Base-by-base conservation (phyloP, 2,113 vertebrate genomes). In the Emydocephalus ijimae region DNA sequence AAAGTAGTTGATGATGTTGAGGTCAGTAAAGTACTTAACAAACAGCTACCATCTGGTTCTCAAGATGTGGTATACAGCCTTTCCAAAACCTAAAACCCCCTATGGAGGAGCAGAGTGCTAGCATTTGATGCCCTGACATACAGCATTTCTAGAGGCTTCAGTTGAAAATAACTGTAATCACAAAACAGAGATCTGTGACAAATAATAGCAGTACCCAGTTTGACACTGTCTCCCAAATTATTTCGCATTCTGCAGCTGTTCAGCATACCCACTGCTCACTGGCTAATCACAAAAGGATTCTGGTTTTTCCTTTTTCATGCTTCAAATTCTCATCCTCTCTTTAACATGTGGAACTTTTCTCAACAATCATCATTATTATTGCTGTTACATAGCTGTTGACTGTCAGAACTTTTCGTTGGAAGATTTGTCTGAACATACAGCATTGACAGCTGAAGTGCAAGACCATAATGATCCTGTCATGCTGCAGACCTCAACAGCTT, bases 1-100 rank as follows among this genome's bases (percentile, higher is more conserved):
- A 94, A n/a, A 86, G 92, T 74, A 89, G 69, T 34, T 88, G 89
- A 85, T 91, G 94, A 87, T 57, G 88, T 89, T 50, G 48, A 92
- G 50, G 48, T n/a, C 45, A 94, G 89, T 50, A 59, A 43, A 81
- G 34, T 45, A 48, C 57, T 24, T 26, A 45, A 50, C 5, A 95
- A 94, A 85, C 6, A 57, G 15, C 39, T 39, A 69, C 12, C 18
- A 61, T 0, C 91, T 94, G 52, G 29, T 59, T 93, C 57, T 93
- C 88, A 43, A 0, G 0, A 21, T 23, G 8, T 21, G 45, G 9
- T 89, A 50, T 91, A 29, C 26, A 74, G n/a, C n/a, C 14, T 39
- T 74, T 74, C 69, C 14, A 15, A 39, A 74, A 74, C n/a, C 5
- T 74, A 20, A 34, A 39, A 15, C n/a, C n/a, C n/a, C 20, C n/a